Evolutionary conservation across 2,888 invertebrate genomes (phyloP), one percentile per base, ranked within the genome.

Genomic region (Lycophotia porphyrea): DNA sequence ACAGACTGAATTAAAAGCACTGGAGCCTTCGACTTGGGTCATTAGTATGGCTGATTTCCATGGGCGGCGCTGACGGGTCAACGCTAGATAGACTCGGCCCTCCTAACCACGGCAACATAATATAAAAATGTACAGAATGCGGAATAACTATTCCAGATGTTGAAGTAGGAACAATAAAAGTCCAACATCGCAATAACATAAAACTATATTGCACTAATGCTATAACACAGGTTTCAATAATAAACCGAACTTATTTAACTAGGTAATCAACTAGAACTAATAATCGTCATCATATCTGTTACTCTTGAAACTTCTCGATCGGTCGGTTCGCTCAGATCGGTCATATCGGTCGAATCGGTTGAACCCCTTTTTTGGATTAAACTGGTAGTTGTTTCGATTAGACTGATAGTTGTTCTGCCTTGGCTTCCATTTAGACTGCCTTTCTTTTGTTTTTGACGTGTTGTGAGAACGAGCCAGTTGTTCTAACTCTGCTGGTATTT

Each of bases 401-500:
- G 87, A 93, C 69, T 85, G 87, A 73, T 89, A 88, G 36, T 86
- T 89, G 49, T 88, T 92, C 4, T 89, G 88, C 71, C 87, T 91
- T 18, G 85, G 91, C 69, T 85, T 89, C 78, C 84, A 86, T 86
- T 90, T 93, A 1, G 84, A 73, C 77, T 92, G 88, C 47, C 85
- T 86, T 36, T 92, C 91, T 71, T 88, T 90, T 7, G 76, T 72
- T 84, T 94, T 95, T 4, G 89, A 87, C 42, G 80, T 34, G 27
- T 84, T 76, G 75, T 90, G 92, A n/a, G 91, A 92, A 61, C 88
- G 90, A 15, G 93, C 92, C 85, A 96, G 89, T 0, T 93, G 88
- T 47, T 89, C 74, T 70, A 96, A 82, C 55, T 94, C 94, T 49
- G 84, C 49, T n/a, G 95, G 93, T 52, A 95, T 87, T 85, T 93